Evolutionary conservation across 2,113 vertebrate species (phyloP), one percentile per base, ranked within the genome.

Genomic region (Gymnobelideus leadbeateri): DNA sequence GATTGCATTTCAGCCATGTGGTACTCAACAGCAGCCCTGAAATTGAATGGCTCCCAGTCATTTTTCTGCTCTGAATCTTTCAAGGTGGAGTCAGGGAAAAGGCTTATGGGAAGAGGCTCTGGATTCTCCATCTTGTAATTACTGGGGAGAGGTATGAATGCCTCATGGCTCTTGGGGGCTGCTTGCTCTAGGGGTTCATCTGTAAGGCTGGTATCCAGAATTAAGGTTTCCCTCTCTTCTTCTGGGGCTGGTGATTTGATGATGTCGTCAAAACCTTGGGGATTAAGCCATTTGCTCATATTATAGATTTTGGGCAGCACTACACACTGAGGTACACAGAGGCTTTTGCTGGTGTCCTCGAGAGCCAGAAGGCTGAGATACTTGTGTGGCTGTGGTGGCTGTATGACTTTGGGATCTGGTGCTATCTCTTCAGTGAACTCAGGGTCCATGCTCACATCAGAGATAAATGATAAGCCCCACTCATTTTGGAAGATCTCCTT

Each of bases 171-270:
- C 37, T 21, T 19, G 5, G 5, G n/a, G 4, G 43, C 1, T 84
- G 16, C 68, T 21, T 84, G 1, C 14, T 21, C 0, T 10, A 2
- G 14, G 14, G 1, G 28, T 4, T 21, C 5, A 21, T 43, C 37
- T 43, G 5, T n/a, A 77, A 12, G 5, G 19, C 3, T 19, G 16
- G 37, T 1, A 37, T 43, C 1, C 19, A 2, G 1, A 0, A 19
- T 19, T 2, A 21, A 21, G 28, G 57, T 28, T 61, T 61, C 7
- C 0, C 8, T 61, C 19, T 2, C 68, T 43, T 0, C 2, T 37
- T 2, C 0, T 6, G 16, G 68, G 1, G 16, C 14, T 7, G 14
- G 3, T 19, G 68, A 37, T 1, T 21, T 21, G 3, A 16, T 21
- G 3, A 16, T 8, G 16, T 21, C 8, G 16, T 19, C 68, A 1